A percentile compares a stretch with the other conserved stretches of the same genome.
phyloP scores from a whole-genome alignment of 2,113 vertebrate genomes.

The Taxidea taxus region DNA sequence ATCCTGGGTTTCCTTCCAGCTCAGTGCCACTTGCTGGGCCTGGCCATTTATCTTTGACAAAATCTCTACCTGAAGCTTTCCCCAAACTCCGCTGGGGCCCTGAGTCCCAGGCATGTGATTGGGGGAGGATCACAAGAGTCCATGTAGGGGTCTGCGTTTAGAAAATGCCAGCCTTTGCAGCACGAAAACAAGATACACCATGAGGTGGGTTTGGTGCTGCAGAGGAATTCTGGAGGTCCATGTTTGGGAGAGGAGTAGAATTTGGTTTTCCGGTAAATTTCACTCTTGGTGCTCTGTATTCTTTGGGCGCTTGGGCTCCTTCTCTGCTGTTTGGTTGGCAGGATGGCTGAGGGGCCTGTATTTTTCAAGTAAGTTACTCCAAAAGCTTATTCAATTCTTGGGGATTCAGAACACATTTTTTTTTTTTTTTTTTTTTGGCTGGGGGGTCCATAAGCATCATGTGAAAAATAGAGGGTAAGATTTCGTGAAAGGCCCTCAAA shows the following conservation, averaged over 20 bases:
- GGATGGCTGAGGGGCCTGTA: background rate
- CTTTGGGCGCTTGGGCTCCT: background rate
- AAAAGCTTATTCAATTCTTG: background rate
- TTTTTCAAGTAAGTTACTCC: background rate
- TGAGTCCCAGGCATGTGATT: fast-evolving
- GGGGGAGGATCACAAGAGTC: background rate
- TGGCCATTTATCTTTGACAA: constrained; percentile 70
- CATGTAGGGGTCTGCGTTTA: background rate
- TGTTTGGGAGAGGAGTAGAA: no score
- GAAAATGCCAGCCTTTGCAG: background rate
- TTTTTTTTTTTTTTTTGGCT: background rate
- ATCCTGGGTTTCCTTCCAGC: background rate
- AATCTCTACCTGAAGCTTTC: constrained; percentile 23
- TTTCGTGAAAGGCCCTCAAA: background rate
- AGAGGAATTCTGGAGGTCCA: background rate
- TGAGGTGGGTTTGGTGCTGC: fast-evolving
- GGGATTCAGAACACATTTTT: background rate
- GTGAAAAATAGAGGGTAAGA: background rate
- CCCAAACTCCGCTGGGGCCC: background rate
- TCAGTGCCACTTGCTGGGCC: background rate
- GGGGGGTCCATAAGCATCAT: background rate
- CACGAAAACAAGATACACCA: fast-evolving
- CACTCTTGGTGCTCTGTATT: fast-evolving
- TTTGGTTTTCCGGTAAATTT: background rate
- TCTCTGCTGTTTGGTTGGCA: background rate